phyloP scores from a whole-genome alignment of 2,888 invertebrate genomes.

The Andrena marginata region DNA sequence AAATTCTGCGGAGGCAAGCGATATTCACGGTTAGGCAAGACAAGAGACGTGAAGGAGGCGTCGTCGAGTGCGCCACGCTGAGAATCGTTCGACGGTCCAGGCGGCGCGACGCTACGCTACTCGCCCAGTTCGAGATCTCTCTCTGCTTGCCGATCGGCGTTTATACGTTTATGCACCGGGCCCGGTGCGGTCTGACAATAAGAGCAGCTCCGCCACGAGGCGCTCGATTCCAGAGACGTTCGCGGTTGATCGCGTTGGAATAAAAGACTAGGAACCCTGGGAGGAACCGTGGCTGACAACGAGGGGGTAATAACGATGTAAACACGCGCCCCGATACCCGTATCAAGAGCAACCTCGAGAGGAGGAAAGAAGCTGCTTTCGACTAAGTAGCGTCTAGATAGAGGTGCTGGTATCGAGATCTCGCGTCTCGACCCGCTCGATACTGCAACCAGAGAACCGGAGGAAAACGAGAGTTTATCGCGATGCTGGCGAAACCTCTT shows the following conservation, averaged over 20 bases:
- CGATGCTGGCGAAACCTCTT: constrained; percentile 18
- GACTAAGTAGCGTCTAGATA: constrained; percentile 26
- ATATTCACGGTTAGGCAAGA: constrained; percentile 53
- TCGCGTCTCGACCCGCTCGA: constrained; percentile 42
- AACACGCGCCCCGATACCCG: background rate
- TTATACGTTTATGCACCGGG: no score
- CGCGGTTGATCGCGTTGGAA: constrained; percentile 1
- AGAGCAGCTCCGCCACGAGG: background rate
- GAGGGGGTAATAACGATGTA: background rate
- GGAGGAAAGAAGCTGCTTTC: constrained; percentile 29
- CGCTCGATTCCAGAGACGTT: background rate
- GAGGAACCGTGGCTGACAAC: background rate
- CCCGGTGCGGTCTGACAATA: no score
- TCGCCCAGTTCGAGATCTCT: background rate
- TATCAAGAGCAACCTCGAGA: no score
- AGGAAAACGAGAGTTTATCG: constrained; percentile 48
- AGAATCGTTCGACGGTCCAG: constrained; percentile 26
- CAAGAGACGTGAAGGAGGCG: constrained; percentile 32
- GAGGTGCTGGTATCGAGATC: constrained; percentile 45
- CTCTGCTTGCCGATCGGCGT: background rate
- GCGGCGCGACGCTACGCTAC: background rate
- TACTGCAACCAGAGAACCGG: constrained; percentile 30
- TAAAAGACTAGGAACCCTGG: background rate
- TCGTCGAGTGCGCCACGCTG: constrained; percentile 39
- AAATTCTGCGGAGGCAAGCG: constrained; percentile 66